A percentile compares a stretch with the other conserved stretches of the same genome.
These are phyloP conservation scores for Neogobius melanostomus DNA, from an alignment of 2,113 vertebrate genomes.

Conservation along the genomic window DNA sequence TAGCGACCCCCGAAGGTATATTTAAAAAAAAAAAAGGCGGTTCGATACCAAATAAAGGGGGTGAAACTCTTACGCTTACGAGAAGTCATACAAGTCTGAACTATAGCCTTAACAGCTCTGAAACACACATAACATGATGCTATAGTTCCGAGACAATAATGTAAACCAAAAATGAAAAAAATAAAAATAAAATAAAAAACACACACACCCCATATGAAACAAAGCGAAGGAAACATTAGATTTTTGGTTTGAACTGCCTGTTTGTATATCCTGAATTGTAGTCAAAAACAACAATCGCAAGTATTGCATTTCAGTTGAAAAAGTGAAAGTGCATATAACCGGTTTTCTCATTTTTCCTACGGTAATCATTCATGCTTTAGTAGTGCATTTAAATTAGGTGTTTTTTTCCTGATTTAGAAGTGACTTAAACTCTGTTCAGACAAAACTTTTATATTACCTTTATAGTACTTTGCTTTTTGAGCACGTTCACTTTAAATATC, in stretches of 20 bases:
- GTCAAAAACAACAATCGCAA: constrained; percentile 9
- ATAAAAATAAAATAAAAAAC: not conserved
- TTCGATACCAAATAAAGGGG: constrained; percentile 7
- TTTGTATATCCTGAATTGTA: constrained; percentile 41
- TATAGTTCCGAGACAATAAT: constrained; percentile 55
- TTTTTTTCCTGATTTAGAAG: too few relatives aligned
- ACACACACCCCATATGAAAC: constrained; percentile 37
- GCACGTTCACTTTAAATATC: too few relatives aligned
- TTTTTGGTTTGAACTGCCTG: constrained; percentile 51
- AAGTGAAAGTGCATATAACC: not conserved
- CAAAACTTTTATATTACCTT: too few relatives aligned
- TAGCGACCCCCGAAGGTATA: not conserved
- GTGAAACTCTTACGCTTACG: too few relatives aligned
- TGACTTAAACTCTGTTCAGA: too few relatives aligned
- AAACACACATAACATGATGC: constrained; percentile 45
- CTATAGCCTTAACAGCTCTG: constrained; percentile 43
- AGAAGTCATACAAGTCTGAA: constrained; percentile 50
- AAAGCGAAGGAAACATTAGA: constrained; percentile 49
- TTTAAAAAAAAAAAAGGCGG: not conserved
- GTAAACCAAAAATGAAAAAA: constrained; percentile 43
- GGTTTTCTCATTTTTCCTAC: too few relatives aligned
- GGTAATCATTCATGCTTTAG: too few relatives aligned
- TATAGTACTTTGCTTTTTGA: too few relatives aligned
- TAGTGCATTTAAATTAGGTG: too few relatives aligned
- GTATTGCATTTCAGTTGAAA: constrained; percentile 17